Base-by-base conservation (phyloP, 2,113 vertebrate genomes). In the Spea multiplicata region DNA sequence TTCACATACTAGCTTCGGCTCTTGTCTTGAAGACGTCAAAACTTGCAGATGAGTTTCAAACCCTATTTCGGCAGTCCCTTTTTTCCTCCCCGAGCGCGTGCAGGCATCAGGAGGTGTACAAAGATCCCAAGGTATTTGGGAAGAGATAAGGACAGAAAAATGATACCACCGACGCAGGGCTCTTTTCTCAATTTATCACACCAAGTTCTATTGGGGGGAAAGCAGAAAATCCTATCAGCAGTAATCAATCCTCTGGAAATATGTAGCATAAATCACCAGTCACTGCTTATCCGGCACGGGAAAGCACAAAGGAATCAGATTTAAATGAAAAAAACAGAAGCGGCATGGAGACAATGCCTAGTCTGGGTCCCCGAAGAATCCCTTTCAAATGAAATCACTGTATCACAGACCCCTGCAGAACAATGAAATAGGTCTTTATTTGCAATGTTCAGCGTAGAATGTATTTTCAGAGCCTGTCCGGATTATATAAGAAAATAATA, bases 221-320 rank as follows among this genome's bases (percentile, higher is more conserved):
- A 69, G 53, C 52, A 76, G 53, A 49, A 76, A 76, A 59, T 55
- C 66, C 12, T 76, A 76, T 76, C 65, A 55, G 44, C n/a, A 8
- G 66, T 69, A 76, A 68, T 76, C 66, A 69, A 61, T 76, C 75
- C 75, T 69, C n/a, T 47, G 66, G 66, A 69, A 69, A 57, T 17
- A 55, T 14, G 75, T 10, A 45, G 53, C 30, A 69, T 76, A 69
- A 69, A 76, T 69, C 66, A 76, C 8, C 46, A 30, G 44, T 69
- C 53, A 47, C 55, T 12, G 5, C 44, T 57, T n/a, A 69, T 69
- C 62, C 55, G 13, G 45, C n/a, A 16, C 7, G 48, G 65, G 44
- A 76, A 46, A 45, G 45, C 52, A 68, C 75, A 57, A n/a, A 57
- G 46, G 66, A 76, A 59, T 44, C 30, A 14, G 14, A 47, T 69